Evolutionary conservation across 2,888 invertebrate genomes (phyloP).

Genomic region (Trichopoda pennipes): DNA sequence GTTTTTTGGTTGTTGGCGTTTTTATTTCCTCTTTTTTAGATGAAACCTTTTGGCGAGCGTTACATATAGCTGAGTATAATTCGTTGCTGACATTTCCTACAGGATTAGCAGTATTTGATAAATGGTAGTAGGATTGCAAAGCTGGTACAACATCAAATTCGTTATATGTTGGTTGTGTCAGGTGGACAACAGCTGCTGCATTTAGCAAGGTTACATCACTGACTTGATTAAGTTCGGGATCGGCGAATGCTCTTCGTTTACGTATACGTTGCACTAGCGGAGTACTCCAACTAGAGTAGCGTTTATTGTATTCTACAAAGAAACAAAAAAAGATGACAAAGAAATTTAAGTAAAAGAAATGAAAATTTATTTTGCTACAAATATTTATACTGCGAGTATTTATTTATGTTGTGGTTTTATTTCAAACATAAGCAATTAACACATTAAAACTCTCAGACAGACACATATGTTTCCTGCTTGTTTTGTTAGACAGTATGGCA

Average conservation of each 20-base stretch:
- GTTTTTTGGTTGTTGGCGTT: conserved; percentile 64
- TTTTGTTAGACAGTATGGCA: conserved; percentile 70
- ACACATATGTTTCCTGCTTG: conserved; percentile 28
- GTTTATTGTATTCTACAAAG: conserved; percentile 76
- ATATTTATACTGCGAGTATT: conserved; percentile 5
- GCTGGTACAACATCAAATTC: conserved; percentile 2
- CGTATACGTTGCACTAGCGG: conserved; percentile 80
- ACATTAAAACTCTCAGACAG: neutral
- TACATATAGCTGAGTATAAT: neutral
- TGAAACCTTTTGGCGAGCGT: neutral
- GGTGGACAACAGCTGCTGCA: conserved; percentile 63
- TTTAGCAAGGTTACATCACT: conserved; percentile 74
- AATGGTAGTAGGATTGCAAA: neutral
- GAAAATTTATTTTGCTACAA: conserved; percentile 5
- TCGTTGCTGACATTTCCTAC: neutral
- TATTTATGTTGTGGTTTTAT: conserved; percentile 53
- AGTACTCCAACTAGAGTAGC: conserved; percentile 77
- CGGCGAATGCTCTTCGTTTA: conserved; percentile 82
- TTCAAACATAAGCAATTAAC: conserved; percentile 23
- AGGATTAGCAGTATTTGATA: neutral
- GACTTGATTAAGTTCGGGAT: conserved; percentile 81
- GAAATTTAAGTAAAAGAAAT: conserved; percentile 26
- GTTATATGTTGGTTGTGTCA: conserved; percentile 33
- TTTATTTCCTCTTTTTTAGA: neutral
- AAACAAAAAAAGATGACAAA: conserved; percentile 41